Conservation (phyloP, 2,888 invertebrate species). For the Trachelus stipa region DNA sequence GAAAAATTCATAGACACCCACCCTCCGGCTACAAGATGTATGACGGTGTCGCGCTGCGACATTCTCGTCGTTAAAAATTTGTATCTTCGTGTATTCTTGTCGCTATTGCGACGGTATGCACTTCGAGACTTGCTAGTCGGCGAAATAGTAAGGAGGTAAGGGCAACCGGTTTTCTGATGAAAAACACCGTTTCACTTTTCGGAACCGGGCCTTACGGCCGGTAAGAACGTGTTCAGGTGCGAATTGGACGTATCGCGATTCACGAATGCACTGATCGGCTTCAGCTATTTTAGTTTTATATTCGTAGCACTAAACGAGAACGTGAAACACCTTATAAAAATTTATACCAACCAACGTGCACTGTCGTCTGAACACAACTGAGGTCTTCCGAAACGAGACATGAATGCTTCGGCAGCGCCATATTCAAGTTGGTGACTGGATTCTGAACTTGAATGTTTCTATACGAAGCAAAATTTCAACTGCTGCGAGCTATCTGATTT, state of each 20-base stretch:
- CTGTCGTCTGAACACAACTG: conserved; percentile 53
- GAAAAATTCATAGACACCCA: conserved; percentile 70
- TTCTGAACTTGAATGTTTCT: neutral
- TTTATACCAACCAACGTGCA: conserved; percentile 21
- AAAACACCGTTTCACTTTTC: neutral
- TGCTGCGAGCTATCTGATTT: neutral
- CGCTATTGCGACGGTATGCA: neutral
- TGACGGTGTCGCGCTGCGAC: conserved; percentile 88
- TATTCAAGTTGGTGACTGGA: neutral
- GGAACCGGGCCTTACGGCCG: neutral
- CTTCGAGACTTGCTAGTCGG: neutral
- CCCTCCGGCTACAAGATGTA: conserved; percentile 97
- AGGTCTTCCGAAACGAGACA: conserved; percentile 22
- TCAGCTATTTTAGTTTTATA: neutral
- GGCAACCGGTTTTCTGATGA: neutral
- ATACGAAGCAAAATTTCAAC: neutral
- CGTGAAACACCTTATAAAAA: neutral
- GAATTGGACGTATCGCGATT: neutral
- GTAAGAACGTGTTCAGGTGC: neutral
- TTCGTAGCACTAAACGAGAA: neutral
- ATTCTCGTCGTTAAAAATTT: conserved; percentile 59
- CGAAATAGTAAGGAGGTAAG: neutral
- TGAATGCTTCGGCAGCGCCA: neutral
- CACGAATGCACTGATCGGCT: neutral
- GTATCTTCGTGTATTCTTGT: neutral